Percentiles rank a stretch among this genome's conserved stretches.
These are phyloP conservation scores for Ifrita kowaldi DNA, from an alignment of 2,113 vertebrate genomes.

Conservation along the genomic window DNA sequence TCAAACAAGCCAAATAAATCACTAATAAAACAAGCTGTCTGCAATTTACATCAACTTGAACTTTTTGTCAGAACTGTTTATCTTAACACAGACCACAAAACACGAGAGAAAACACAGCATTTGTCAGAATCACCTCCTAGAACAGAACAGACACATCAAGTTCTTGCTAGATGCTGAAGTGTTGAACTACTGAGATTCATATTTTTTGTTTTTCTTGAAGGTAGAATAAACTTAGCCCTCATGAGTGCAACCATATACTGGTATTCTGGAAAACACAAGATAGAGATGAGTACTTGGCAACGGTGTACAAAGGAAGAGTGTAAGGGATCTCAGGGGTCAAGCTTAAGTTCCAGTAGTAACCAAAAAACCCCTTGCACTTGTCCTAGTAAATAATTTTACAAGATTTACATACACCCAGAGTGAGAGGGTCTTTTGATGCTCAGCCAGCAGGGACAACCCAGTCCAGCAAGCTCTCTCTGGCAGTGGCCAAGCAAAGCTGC, in stretches of 20 bases:
- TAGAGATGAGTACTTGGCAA: background rate
- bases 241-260: background rate
- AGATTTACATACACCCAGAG: background rate
- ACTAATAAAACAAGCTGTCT: background rate
- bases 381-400: background rate
- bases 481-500: background rate
- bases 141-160: background rate
- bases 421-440: accelerated
- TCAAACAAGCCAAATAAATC: background rate
- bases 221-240: background rate
- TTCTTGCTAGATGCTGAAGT: background rate
- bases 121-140: background rate
- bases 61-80: background rate
- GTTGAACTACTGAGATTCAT: background rate
- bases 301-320: background rate
- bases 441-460: background rate
- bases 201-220: background rate
- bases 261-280: background rate
- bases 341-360: background rate
- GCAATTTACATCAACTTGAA: background rate
- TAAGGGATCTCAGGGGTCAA: background rate
- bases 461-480: background rate
- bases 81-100: background rate
- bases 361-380: background rate
- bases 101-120: background rate